A percentile compares a stretch with the other conserved stretches of the same genome.
Conservation (phyloP, 2,888 invertebrate genomes). For the Zhengitettix transpicula region DNA sequence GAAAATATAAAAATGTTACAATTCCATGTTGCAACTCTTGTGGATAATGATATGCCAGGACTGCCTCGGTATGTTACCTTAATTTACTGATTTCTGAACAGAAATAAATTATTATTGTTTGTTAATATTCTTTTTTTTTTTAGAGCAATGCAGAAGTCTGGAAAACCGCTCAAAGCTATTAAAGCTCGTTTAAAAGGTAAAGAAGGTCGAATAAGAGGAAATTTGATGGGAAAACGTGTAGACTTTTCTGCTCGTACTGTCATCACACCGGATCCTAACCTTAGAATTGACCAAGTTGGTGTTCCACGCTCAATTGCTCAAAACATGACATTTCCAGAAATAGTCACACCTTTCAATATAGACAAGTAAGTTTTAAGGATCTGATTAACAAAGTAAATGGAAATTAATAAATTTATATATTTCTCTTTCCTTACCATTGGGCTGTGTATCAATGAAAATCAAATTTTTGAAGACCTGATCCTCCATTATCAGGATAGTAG, state of each 20-base stretch:
- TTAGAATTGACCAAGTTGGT: constrained; percentile 92
- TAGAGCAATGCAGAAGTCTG: constrained; percentile 96
- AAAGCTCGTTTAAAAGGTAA: constrained; percentile 95
- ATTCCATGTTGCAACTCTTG: constrained; percentile 94
- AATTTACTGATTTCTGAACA: not conserved
- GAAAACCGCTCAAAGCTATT: constrained; percentile 92
- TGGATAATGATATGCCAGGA: constrained; percentile 98
- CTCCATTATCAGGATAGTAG: no score
- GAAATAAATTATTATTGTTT: not conserved
- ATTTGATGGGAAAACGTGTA: constrained; percentile 99
- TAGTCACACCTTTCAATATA: constrained; percentile 98
- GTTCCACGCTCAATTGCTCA: constrained; percentile 97
- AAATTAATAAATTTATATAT: no score
- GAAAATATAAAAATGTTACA: constrained; percentile 97
- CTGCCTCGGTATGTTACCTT: constrained; percentile 52
- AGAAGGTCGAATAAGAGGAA: constrained; percentile 97
- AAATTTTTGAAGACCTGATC: no score
- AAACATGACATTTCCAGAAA: constrained; percentile 96
- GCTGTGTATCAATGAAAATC: no score
- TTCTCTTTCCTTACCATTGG: no score
- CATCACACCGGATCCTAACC: constrained; percentile 89
- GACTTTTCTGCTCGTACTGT: constrained; percentile 99
- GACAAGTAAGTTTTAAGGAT: constrained; percentile 46
- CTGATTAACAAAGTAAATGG: no score
- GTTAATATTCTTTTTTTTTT: constrained; percentile 17